Evolutionary conservation across 2,888 invertebrate species (phyloP), one percentile per base, ranked within the genome.

Genomic region (Epistrophe eligans): DNA sequence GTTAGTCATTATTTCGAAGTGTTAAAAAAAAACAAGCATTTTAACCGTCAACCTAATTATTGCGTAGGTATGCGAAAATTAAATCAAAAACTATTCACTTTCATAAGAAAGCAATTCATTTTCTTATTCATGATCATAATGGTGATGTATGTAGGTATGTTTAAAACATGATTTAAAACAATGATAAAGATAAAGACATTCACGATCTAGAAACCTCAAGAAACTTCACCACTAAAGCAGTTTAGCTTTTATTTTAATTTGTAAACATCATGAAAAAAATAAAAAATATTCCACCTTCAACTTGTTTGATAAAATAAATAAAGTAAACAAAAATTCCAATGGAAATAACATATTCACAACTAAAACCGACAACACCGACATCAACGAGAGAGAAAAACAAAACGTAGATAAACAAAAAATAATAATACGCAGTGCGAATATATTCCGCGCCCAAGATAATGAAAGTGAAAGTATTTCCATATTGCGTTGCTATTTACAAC

Each of bases 381-480:
- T 10, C 38, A 24, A 62, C 24, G n/a, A 32, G 13, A 66, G 0
- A 70, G 40, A 52, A 48, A 32, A 66, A 45, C 10, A 66, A 74
- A 70, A 74, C 58, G 71, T 71, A 84, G 79, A 79, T 64, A 64
- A 84, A 50, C 19, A 28, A 64, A 43, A 38, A 32, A 10, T 38
- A 52, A 79, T 45, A 48, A 32, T 43, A 66, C 66, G 66, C 60
- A 58, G 35, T 66, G 24, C 24, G 35, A 13, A 43, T 38, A 43
- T 38, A 52, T 17, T 50, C 19, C 11, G 19, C 11, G 19, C 45
- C 45, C 38, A 66, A 50, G 15, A 67, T 19, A 67, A 32, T 50
- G 79, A 79, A 84, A 84, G 84, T 71, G 73, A 79, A 71, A 79
- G 74, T 70, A 70, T 60, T 50, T 17, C 13, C 57, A 24, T 19